Evolutionary conservation across 2,113 vertebrate genomes (phyloP).

Genomic region (Jaculus jaculus): DNA sequence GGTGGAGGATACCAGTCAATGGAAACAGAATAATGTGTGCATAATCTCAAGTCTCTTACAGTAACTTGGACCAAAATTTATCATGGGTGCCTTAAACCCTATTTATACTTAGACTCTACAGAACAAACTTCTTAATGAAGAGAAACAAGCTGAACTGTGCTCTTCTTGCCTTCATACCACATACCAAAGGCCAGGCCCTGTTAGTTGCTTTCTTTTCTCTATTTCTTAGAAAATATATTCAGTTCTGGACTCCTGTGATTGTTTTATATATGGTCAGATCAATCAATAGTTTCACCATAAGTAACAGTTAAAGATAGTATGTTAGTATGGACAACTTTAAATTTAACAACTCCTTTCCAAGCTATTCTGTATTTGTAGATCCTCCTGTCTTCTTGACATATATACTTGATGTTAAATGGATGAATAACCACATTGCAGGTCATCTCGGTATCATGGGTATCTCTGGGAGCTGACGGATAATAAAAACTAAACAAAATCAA

Average conservation of each 20-base stretch:
- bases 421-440: neutral
- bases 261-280: neutral
- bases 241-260: neutral
- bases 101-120: neutral
- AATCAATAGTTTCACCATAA: neutral
- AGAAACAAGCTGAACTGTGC: neutral
- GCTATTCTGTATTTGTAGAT: neutral
- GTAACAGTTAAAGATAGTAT: neutral
- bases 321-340: neutral
- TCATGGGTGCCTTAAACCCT: neutral
- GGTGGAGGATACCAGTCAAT: too few relatives aligned
- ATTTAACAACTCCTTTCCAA: neutral
- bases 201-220: neutral
- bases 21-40: neutral
- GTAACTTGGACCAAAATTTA: neutral
- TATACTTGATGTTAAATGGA: neutral
- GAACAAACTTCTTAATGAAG: neutral
- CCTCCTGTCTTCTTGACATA: neutral
- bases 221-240: neutral
- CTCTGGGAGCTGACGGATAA: neutral
- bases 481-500: neutral
- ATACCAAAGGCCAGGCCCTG: neutral
- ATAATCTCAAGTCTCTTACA: neutral
- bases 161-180: neutral
- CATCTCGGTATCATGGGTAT: neutral